Conservation (phyloP, 2,888 invertebrate species). For the Salpingus planirostris region DNA sequence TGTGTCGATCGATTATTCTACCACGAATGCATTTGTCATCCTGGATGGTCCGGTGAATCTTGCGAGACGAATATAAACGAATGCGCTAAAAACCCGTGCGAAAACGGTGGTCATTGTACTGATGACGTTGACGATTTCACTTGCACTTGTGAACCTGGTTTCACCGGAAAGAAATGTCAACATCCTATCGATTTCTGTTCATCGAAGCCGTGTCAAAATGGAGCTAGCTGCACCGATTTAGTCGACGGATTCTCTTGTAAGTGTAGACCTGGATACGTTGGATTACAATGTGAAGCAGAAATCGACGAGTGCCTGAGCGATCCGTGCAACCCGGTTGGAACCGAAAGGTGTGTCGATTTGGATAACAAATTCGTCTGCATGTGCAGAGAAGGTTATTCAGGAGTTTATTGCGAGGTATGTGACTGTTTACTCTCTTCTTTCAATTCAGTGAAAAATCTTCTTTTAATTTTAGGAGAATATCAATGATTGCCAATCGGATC, state of each 20-base stretch:
- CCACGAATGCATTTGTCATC: constrained; percentile 82
- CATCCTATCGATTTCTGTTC: constrained; percentile 89
- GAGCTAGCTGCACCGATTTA: constrained; percentile 79
- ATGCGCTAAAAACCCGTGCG: constrained; percentile 80
- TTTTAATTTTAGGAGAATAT: too few relatives aligned
- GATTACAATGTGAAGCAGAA: constrained; percentile 88
- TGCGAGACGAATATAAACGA: constrained; percentile 91
- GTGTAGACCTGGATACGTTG: constrained; percentile 87
- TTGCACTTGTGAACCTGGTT: constrained; percentile 90
- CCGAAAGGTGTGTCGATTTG: constrained; percentile 80
- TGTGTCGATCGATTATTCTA: constrained; percentile 84
- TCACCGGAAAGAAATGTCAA: constrained; percentile 87
- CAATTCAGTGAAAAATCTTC: too few relatives aligned
- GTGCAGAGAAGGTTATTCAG: constrained; percentile 83
- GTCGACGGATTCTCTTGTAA: constrained; percentile 86
- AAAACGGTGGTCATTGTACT: constrained; percentile 85
- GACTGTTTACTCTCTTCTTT: too few relatives aligned
- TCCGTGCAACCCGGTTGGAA: constrained; percentile 84
- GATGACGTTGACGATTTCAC: constrained; percentile 77
- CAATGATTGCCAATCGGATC: constrained; percentile 76
- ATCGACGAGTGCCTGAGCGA: constrained; percentile 87
- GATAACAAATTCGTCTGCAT: constrained; percentile 82
- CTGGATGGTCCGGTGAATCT: constrained; percentile 80
- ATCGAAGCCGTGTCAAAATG: constrained; percentile 84
- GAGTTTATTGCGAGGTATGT: constrained; percentile 78